Evolutionary conservation across 1,140 invertebrate genomes (phyloP), one percentile per base, ranked within the genome.

Genomic region (Apis florea): DNA sequence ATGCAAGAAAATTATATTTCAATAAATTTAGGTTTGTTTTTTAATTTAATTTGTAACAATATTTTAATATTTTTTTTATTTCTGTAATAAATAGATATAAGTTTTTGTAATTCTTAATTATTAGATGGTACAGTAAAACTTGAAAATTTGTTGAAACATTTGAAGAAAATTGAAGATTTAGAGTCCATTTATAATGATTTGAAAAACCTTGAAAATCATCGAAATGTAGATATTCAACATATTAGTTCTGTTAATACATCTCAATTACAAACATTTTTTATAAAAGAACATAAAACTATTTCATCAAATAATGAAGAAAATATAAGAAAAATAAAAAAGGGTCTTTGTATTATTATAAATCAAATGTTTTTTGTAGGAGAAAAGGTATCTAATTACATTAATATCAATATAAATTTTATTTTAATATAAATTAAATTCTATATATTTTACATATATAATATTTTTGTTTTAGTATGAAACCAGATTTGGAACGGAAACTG

Each of bases 331-430:
- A 24, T 89, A 26, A 80, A 90, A 21, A 90, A 40, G 40, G 89
- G 90, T 47, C 64, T 89, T 13, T 89, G 84, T 49, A 59, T 90
- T 26, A 88, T 91, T 56, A 88, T 91, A 66, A 90, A 88, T 83
- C 82, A 91, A 72, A 89, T 76, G 53, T 59, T 24, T 66, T 91
- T 87, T 51, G 10, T 1, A 10, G 24, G n/a, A 54, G 1, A 47
- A 51, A 79, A 84, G 74, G 71, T 86, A 83, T 67, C 10, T 31
- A 31, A 3, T 40, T 40, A 40, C 31, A 40, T 40, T 40, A 40
- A n/a, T 59, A 26, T 47, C 47, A 6, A 47, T 31, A 1, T 47
- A 15, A 61, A 61, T 10, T 40, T 58, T 40, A 58, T 56, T 40
- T 10, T 21, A 54, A 21, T 70, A 17, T 40, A 17, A 5, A 26